phyloP scores from a whole-genome alignment of 2,797 vertebrate species.

The Myotis findleyi region DNA sequence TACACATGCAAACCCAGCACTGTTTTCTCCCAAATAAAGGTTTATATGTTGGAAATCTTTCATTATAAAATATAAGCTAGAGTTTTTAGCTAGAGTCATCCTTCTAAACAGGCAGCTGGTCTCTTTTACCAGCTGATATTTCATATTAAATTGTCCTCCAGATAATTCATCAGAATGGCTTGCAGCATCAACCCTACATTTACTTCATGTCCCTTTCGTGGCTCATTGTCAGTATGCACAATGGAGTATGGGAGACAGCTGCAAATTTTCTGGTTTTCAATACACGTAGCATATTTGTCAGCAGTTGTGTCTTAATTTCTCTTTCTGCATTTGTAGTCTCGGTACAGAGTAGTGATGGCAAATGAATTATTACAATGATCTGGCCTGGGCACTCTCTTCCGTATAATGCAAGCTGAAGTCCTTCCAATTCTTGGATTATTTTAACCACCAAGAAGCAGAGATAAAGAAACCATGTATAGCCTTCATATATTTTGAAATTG shows the following conservation, averaged over 20 bases:
- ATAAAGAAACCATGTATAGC: not conserved
- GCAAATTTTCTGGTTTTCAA: slow-evolving; percentile 82
- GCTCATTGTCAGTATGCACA: slow-evolving; percentile 81
- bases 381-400: slow-evolving; percentile 43
- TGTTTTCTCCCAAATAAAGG: not conserved
- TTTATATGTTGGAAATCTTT: slow-evolving; percentile 19
- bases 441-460: not conserved
- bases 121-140: slow-evolving; percentile 80
- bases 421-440: slow-evolving; percentile 56
- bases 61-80: slow-evolving; percentile 63
- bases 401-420: slow-evolving; percentile 49
- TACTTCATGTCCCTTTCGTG: slow-evolving; percentile 81
- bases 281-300: slow-evolving; percentile 75
- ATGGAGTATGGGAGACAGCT: slow-evolving; percentile 86
- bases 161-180: slow-evolving; percentile 78
- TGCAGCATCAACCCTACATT: slow-evolving; percentile 74
- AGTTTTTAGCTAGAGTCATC: slow-evolving; percentile 67
- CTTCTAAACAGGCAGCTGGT: slow-evolving; percentile 77
- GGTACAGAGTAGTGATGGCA: slow-evolving; percentile 60
- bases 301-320: slow-evolving; percentile 80
- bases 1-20: not conserved
- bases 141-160: slow-evolving; percentile 78
- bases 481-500: slow-evolving; percentile 53
- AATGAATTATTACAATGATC: slow-evolving; percentile 78
- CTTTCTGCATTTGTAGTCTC: slow-evolving; percentile 79